Evolutionary conservation across 2,113 vertebrate species (phyloP).

Genomic region (Panthera leo): DNA sequence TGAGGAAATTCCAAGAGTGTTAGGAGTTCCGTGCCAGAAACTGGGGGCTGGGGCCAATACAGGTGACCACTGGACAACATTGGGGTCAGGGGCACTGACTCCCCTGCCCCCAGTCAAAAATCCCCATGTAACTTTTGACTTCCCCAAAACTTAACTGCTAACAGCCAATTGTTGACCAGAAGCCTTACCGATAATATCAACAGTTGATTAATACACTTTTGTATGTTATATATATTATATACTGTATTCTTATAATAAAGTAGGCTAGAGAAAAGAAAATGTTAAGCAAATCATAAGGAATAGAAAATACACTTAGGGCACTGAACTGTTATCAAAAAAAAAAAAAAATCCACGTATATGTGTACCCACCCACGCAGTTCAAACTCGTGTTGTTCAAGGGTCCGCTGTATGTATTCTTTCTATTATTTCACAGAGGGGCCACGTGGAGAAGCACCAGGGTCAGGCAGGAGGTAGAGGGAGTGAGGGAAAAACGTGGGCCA

Average conservation of each 20-base stretch:
- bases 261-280: neutral
- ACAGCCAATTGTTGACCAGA: neutral
- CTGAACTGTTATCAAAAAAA: neutral
- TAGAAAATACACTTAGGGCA: neutral
- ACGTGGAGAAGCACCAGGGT: neutral
- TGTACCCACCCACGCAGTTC: neutral
- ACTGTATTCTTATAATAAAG: neutral
- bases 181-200: neutral
- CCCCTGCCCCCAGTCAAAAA: neutral
- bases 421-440: neutral
- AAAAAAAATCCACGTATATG: neutral
- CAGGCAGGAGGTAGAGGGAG: neutral
- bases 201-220: neutral
- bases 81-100: neutral
- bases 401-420: neutral
- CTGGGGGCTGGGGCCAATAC: neutral
- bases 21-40: neutral
- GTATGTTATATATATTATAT: neutral
- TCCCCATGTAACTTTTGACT: neutral
- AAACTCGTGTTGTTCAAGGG: neutral
- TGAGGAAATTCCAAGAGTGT: neutral
- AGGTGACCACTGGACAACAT: neutral
- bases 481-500: neutral
- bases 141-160: neutral
- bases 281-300: neutral